Percentiles rank a stretch among this genome's conserved stretches.
phyloP scores from a whole-genome alignment of 2,888 invertebrate species.

The Oegoconia quadripuncta region DNA sequence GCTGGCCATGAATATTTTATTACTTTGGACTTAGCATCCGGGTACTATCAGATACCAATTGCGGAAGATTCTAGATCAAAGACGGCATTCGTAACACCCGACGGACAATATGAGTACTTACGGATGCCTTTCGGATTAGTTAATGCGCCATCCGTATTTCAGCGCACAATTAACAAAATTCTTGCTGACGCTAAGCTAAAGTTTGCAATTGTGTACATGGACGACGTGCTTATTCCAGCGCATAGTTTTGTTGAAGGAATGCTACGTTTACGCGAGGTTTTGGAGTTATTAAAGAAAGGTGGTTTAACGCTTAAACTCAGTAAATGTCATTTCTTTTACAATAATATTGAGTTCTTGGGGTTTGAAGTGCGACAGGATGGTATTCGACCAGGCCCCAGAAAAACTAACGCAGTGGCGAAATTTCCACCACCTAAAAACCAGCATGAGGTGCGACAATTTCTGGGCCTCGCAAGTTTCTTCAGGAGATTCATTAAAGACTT shows the following conservation, averaged over 20 bases:
- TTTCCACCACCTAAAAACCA: slow-evolving; percentile 24
- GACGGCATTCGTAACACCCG: slow-evolving; percentile 43
- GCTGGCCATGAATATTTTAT: slow-evolving; percentile 14
- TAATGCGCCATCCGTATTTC: slow-evolving; percentile 44
- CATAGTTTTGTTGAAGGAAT: slow-evolving; percentile 13
- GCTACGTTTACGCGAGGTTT: slow-evolving; percentile 3
- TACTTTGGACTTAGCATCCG: slow-evolving; percentile 19
- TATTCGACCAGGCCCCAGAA: slow-evolving; percentile 23
- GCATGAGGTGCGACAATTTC: slow-evolving; percentile 23
- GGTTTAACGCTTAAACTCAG: slow-evolving; percentile 22
- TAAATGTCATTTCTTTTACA: slow-evolving; percentile 22
- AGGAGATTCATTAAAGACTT: slow-evolving; percentile 27
- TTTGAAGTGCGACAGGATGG: slow-evolving; percentile 23
- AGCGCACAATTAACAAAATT: slow-evolving; percentile 33
- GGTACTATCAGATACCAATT: slow-evolving; percentile 25
- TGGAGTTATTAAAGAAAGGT: background rate
- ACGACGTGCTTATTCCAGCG: slow-evolving; percentile 17
- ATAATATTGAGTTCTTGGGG: slow-evolving; percentile 24
- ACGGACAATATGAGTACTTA: slow-evolving; percentile 41
- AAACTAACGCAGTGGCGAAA: slow-evolving; percentile 20
- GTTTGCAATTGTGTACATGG: slow-evolving; percentile 17
- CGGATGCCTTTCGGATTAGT: slow-evolving; percentile 45
- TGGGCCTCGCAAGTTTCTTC: slow-evolving; percentile 29
- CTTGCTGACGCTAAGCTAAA: slow-evolving; percentile 17
- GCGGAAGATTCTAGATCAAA: slow-evolving; percentile 26